Evolutionary conservation across 2,888 invertebrate genomes (phyloP), one percentile per base, ranked within the genome.

Genomic region (Plebejus anna): DNA sequence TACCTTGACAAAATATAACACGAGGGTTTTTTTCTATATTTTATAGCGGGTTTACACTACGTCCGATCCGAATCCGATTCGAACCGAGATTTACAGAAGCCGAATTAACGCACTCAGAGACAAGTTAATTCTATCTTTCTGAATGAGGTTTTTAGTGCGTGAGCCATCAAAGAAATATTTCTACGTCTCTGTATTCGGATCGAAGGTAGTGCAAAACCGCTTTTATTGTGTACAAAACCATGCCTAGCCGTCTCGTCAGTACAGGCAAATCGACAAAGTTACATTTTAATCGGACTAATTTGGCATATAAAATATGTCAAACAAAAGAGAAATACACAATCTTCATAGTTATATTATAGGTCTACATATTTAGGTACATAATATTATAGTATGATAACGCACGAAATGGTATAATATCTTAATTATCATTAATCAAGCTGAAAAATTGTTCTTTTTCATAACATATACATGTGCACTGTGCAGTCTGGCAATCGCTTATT

Each of bases 1-100:
- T 42, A 71, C 70, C 22, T 47, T 42, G 42, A 55, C 28, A 47
- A 51, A 28, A 73, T 73, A 73, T 51, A 73, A 28, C 73, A 66
- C 66, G 13, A 66, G 66, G 16, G 4, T 28, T 32, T 66, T 13
- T 13, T 4, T 4, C 22, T 22, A 4, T 66, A 32, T 66, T 36
- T 66, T 55, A 55, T 16, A 55, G 55, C 16, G 55, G 55, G 13
- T 55, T 11, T 55, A 55, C 55, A 55, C 55, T 55, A 55, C 16
- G 55, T 55, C 4, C 55, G 16, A 55, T 55, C 16, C 55, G 55
- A 55, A 16, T 55, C 55, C 4, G 55, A 55, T 55, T 16, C 55
- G 11, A 55, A 16, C 11, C 13, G 55, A 16, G 55, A 55, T 16
- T 55, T 13, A 55, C 55, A 55, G 55, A 55, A 47, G 9, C 9